Base-by-base conservation (phyloP, 2,888 invertebrate genomes). In the Idaea biselata region DNA sequence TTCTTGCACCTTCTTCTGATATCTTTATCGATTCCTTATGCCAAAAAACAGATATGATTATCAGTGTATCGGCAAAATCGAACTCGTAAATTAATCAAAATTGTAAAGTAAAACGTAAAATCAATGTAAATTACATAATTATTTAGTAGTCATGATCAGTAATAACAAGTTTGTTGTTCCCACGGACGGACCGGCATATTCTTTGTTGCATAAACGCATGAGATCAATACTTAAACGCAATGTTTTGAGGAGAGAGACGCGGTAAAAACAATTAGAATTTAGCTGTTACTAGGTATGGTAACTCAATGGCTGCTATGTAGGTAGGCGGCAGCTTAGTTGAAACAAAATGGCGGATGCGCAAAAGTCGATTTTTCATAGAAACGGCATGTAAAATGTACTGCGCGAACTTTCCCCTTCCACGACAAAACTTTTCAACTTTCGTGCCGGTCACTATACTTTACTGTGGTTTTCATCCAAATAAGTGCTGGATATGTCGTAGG, bases 91-190 rank as follows among this genome's bases (percentile, higher is more conserved):
- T 33, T 5, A 33, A 33, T 7, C 8, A 66, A 58, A 72, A 68
- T 64, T 62, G 65, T 63, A 60, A 59, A 59, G 72, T 76, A 74
- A 73, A 75, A 65, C 69, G 69, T 67, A 65, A 77, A 79, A 80
- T 79, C 76, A 75, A 69, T 69, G 73, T 72, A 76, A 80, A 80
- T 79, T 79, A 78, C 78, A 69, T 74, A 74, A 76, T 73, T 63
- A 72, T 70, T 73, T 62, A 62, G 62, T 61, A 56, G 59, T 62
- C 3, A 17, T 31, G 64, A 58, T 66, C 33, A 60, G 68, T 69
- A 68, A 71, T 70, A 71, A 69, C 68, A 63, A 69, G 70, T 66
- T 69, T 62, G 59, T 59, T 55, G 60, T 70, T 68, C 70, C 65
- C 71, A 71, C 69, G 70, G 58, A 25, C 25, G 5, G 66, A 62